Evolutionary conservation across 2,888 invertebrate species (phyloP), one percentile per base, ranked within the genome.

Genomic region (Lottia gigantea): DNA sequence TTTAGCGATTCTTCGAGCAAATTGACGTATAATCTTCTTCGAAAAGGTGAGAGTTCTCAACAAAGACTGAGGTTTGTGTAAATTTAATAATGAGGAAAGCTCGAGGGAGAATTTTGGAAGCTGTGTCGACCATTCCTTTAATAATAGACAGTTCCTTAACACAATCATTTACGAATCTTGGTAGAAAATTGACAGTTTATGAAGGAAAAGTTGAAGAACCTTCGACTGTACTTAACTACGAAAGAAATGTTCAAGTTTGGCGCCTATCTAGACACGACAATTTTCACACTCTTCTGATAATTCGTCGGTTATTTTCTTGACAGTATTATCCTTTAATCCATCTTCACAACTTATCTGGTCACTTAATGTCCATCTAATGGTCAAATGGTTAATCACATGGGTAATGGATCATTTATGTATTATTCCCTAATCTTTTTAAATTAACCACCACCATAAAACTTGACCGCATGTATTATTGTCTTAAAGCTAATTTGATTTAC

Each of bases 81-180:
- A 55, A 55, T 23, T 23, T 55, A 55, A 55, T 55, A 55, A 55
- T 23, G 19, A 23, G 14, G 14, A 19, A 14, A 23, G 55, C 55
- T 55, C 55, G 11, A 23, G 55, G 55, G 55, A 55, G 55, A 55
- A 55, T 55, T 55, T 55, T 55, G 55, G 55, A 23, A 55, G 55
- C 19, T 11, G 55, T 55, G 55, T 55, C 23, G 55, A 55, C 55
- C 19, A 23, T 23, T 55, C 23, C 23, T 23, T 55, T 23, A 23
- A 23, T 55, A 19, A 55, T 55, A 19, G 23, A 23, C 55, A 23
- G 23, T 55, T 55, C 55, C 55, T 55, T 55, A 23, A 55, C 55
- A 55, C 19, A 55, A 55, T 55, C 55, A 55, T 55, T 55, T 55
- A 55, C 55, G 55, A 55, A 23, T 55, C 55, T 23, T 55, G 19